Evolutionary conservation across 2,888 invertebrate species (phyloP).

Genomic region (Lochmaea capreae): DNA sequence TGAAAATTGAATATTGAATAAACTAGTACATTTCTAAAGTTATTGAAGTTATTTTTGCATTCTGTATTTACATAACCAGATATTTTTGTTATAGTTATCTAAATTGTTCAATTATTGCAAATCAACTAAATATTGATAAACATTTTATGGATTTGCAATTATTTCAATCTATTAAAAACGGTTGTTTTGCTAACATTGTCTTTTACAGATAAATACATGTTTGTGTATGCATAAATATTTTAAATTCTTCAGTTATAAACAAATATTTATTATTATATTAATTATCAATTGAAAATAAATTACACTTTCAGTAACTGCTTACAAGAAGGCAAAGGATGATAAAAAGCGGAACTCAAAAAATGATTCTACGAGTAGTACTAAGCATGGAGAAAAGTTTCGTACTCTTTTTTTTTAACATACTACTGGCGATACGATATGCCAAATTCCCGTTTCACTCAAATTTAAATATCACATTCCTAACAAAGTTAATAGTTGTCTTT

Average conservation of each 20-base stretch:
- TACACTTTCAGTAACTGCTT: too few species aligned
- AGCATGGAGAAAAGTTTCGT: too few species aligned
- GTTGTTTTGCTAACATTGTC: background rate
- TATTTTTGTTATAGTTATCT: constrained; percentile 11
- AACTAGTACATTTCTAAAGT: background rate
- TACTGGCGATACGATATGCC: too few species aligned
- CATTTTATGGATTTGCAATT: background rate
- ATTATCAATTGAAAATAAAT: too few species aligned
- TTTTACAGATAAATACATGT: background rate
- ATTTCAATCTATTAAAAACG: background rate
- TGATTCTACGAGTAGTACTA: too few species aligned
- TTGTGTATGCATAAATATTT: background rate
- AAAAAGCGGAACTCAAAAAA: too few species aligned
- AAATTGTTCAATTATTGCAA: constrained; percentile 15
- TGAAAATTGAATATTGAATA: background rate
- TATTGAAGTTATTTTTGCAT: constrained; percentile 6
- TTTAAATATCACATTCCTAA: too few species aligned
- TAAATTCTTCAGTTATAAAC: background rate
- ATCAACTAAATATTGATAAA: background rate
- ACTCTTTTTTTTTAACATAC: too few species aligned
- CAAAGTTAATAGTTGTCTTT: too few species aligned
- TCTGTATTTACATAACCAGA: constrained; percentile 12
- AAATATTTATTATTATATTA: too few species aligned
- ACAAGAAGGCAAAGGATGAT: too few species aligned
- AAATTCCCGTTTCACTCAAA: too few species aligned